Base-by-base conservation (phyloP, 2,113 vertebrate genomes). In the Scatophagus argus region DNA sequence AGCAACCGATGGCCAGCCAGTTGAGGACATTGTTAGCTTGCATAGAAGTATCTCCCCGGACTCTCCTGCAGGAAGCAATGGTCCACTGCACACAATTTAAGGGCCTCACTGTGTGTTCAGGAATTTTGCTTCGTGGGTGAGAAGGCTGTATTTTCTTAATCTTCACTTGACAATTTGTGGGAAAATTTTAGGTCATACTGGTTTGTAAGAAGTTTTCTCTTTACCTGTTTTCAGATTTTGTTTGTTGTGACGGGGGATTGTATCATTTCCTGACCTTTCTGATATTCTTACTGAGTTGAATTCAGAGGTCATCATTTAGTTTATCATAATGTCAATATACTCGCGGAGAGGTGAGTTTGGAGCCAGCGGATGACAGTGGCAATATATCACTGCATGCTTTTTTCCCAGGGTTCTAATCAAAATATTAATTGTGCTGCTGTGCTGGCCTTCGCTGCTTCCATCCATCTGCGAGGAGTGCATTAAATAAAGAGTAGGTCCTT, bases 11-110 rank as follows among this genome's bases (percentile, higher is more conserved):
- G 82, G 77, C 83, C n/a, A 54, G 62, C 68, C 54, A 17, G 81
- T 64, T 69, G 85, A 91, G 84, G 82, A 88, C 85, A 84, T 92
- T 85, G 93, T 92, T 92, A 93, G 82, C 80, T 89, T 38, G 7
- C 41, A 55, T 60, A 67, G 70, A 84, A 82, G 81, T 72, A 81
- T 90, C 77, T 86, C 82, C 44, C 43, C 14, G 36, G 74, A 79
- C 62, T 82, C 62, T n/a, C 68, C 64, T 61, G 65, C 56, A 79
- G 85, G 80, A 91, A 68, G 83, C 76, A 65, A 77, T 54, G 81
- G 56, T 82, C 79, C 74, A 76, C 67, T 76, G 82, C 74, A 85
- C 64, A 82, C 82, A 79, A 83, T 84, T 89, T 87, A 88, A 89
- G 59, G 64, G 56, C 55, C 62, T 76, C 54, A 34, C 56, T 63